A percentile compares a stretch with the other conserved stretches of the same genome.
Conservation (phyloP, 1,140 invertebrate genomes). For the Sogatella furcifera region DNA sequence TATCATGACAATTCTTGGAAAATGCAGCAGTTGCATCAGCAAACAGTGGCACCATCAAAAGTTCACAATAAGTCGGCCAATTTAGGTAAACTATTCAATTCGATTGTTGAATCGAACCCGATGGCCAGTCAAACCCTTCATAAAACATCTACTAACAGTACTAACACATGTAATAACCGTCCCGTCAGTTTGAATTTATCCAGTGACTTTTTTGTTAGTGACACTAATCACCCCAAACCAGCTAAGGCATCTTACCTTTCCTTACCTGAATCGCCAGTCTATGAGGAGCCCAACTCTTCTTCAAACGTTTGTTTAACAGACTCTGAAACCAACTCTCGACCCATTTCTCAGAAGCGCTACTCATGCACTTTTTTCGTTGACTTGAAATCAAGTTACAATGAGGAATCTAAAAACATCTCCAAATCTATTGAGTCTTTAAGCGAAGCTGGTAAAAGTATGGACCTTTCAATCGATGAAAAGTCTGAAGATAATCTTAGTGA, state of each 20-base stretch:
- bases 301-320: constrained; percentile 14
- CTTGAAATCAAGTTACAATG: constrained; percentile 25
- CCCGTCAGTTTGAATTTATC: constrained; percentile 7
- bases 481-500: constrained; percentile 35
- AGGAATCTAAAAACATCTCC: constrained; percentile 10
- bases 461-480: constrained; percentile 16
- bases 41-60: constrained; percentile 35
- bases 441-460: constrained; percentile 15
- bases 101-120: too few relatives aligned
- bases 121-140: not conserved
- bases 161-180: constrained; percentile 9
- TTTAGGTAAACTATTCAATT: constrained; percentile 28
- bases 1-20: constrained; percentile 17
- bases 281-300: constrained; percentile 26
- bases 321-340: constrained; percentile 13
- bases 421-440: constrained; percentile 21
- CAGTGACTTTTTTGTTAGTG: not conserved
- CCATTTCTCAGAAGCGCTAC: constrained; percentile 11
- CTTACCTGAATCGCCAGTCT: constrained; percentile 37
- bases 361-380: constrained; percentile 29
- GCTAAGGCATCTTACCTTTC: constrained; percentile 22
- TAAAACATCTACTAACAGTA: constrained; percentile 27
- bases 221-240: constrained; percentile 1
- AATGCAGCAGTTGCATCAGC: constrained; percentile 9
- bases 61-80: constrained; percentile 31